phyloP scores from a whole-genome alignment of 2,888 invertebrate genomes.

The Melanostoma mellinum region DNA sequence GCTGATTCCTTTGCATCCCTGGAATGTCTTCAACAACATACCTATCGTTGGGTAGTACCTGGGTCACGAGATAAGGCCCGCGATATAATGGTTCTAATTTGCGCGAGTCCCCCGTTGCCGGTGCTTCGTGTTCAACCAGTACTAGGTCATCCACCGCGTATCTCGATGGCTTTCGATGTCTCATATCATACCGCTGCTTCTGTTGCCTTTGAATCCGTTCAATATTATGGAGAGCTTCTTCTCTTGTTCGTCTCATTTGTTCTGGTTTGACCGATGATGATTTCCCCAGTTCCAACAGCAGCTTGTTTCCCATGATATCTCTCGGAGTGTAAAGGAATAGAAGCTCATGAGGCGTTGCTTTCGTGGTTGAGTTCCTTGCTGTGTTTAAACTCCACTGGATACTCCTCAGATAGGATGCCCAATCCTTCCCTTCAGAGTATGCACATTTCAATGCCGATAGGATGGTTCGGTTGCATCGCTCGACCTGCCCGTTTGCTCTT shows the following conservation, averaged over 20 bases:
- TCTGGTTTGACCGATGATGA: too few species aligned
- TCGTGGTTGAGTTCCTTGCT: conserved; percentile 11
- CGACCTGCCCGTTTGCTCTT: conserved; percentile 72
- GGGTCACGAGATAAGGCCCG: background rate
- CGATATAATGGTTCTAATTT: background rate
- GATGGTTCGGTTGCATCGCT: conserved; percentile 57
- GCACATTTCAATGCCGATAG: conserved; percentile 34
- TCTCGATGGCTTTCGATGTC: too few species aligned
- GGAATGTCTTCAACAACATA: conserved; percentile 16
- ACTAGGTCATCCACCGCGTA: too few species aligned
- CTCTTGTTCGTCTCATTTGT: conserved; percentile 7
- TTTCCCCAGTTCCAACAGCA: too few species aligned
- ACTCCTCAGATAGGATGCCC: conserved; percentile 32
- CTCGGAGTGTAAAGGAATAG: conserved; percentile 25
- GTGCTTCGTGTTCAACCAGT: conserved; percentile 4
- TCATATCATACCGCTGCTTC: background rate
- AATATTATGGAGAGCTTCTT: conserved; percentile 19
- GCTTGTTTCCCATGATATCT: too few species aligned
- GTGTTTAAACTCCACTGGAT: conserved; percentile 43
- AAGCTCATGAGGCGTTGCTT: conserved; percentile 11
- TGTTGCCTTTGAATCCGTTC: background rate
- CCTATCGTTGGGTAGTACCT: background rate
- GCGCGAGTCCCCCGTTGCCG: background rate
- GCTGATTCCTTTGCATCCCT: conserved; percentile 30
- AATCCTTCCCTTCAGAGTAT: conserved; percentile 22